These are phyloP conservation scores for Hirtodrosophila trivittata DNA, from an alignment of 2,888 invertebrate species.

Conservation along the genomic window DNA sequence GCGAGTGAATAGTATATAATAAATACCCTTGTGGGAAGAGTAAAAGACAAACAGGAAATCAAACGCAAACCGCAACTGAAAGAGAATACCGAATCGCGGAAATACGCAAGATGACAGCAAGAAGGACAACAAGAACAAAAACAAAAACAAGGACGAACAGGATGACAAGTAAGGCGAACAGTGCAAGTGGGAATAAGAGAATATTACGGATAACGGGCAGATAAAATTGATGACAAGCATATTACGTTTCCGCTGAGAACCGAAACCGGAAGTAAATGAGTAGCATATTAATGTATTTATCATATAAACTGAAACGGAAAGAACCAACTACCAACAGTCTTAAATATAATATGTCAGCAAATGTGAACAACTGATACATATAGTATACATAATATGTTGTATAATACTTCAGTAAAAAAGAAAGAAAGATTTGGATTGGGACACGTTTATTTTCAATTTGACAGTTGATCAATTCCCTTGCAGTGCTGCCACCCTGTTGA, in stretches of 20 bases:
- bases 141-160: conserved; percentile 15
- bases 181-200: conserved; percentile 29
- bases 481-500: too few relatives aligned
- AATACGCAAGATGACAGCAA: conserved; percentile 65
- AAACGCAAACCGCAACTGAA: conserved; percentile 65
- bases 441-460: too few relatives aligned
- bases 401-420: too few relatives aligned
- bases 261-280: conserved; percentile 61
- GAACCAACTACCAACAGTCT: not conserved
- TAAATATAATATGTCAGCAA: too few relatives aligned
- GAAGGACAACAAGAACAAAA: conserved; percentile 24
- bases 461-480: too few relatives aligned
- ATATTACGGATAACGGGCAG: conserved; percentile 33
- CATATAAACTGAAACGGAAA: conserved; percentile 34
- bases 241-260: conserved; percentile 78
- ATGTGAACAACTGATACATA: too few relatives aligned
- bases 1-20: not conserved
- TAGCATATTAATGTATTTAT: conserved; percentile 66
- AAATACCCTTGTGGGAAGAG: conserved; percentile 24
- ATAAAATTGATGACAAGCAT: conserved; percentile 74
- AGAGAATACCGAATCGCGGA: conserved; percentile 62
- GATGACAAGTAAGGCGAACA: conserved; percentile 17
- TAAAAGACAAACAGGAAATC: conserved; percentile 70
- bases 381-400: too few relatives aligned
- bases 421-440: too few relatives aligned